phyloP scores from a whole-genome alignment of 2,113 vertebrate species.

The Emydocephalus ijimae region DNA sequence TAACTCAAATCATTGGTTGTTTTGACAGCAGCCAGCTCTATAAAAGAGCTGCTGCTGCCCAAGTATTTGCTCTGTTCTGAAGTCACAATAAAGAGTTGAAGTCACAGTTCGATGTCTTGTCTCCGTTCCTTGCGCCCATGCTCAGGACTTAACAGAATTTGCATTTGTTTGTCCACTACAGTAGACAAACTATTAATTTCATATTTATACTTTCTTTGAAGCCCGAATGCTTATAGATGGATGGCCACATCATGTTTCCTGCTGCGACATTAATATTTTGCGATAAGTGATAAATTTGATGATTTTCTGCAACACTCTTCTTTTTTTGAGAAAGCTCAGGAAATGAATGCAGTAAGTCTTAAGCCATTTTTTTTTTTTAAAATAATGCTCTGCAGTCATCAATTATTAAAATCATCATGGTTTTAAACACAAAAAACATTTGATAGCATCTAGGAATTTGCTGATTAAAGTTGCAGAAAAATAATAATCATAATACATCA shows the following conservation, averaged over 20 bases:
- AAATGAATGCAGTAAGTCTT: slow-evolving; percentile 79
- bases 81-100: too few species aligned
- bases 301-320: slow-evolving; percentile 79
- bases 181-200: slow-evolving; percentile 83
- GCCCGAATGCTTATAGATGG: slow-evolving; percentile 79
- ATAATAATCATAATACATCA: slow-evolving; percentile 55
- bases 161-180: slow-evolving; percentile 84
- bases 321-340: slow-evolving; percentile 79
- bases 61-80: too few species aligned
- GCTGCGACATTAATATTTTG: slow-evolving; percentile 82
- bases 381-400: slow-evolving; percentile 70
- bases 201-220: slow-evolving; percentile 81
- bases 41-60: too few species aligned
- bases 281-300: slow-evolving; percentile 83
- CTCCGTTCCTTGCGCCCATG: too few species aligned
- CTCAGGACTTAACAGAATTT: slow-evolving; percentile 35
- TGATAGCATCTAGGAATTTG: slow-evolving; percentile 62
- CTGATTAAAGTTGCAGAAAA: slow-evolving; percentile 56
- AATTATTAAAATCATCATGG: slow-evolving; percentile 74
- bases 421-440: slow-evolving; percentile 67
- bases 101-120: too few species aligned
- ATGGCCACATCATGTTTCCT: slow-evolving; percentile 80
- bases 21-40: too few species aligned
- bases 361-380: slow-evolving; percentile 63
- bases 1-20: too few species aligned